These are phyloP conservation scores for Acronicta leporina DNA, from an alignment of 2,888 invertebrate genomes.

Conservation along the genomic window DNA sequence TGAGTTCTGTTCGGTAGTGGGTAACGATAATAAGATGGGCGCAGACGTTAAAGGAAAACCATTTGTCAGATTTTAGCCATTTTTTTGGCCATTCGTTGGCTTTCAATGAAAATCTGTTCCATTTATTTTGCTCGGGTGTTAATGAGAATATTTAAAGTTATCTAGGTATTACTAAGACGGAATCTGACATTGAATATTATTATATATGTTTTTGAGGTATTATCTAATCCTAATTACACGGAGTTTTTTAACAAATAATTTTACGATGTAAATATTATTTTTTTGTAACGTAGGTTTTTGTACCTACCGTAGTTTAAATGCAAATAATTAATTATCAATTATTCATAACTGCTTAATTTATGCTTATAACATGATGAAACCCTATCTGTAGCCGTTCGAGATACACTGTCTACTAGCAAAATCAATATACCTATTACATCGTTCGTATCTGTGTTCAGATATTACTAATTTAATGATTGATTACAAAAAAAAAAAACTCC, in stretches of 20 bases:
- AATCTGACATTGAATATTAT: not conserved
- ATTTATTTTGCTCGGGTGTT: conserved; percentile 81
- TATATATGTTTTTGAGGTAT: not conserved
- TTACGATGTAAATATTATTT: too few relatives aligned
- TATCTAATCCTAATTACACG: not conserved
- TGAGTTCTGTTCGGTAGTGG: conserved; percentile 88
- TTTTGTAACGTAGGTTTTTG: too few relatives aligned
- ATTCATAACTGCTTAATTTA: too few relatives aligned
- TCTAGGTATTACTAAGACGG: conserved; percentile 34
- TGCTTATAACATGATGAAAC: too few relatives aligned
- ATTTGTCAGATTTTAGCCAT: conserved; percentile 88
- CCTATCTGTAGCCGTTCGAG: too few relatives aligned
- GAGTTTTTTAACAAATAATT: too few relatives aligned
- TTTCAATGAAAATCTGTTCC: conserved; percentile 87
- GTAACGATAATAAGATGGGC: conserved; percentile 89
- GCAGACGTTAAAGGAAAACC: conserved; percentile 89
- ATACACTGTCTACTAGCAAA: too few relatives aligned
- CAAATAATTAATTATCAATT: too few relatives aligned
- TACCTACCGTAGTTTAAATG: too few relatives aligned
- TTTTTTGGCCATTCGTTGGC: conserved; percentile 85
- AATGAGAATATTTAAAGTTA: conserved; percentile 77
- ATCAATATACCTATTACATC: too few relatives aligned
- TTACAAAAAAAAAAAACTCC: conserved; percentile 4
- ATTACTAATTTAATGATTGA: conserved; percentile 9
- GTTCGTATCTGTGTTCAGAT: not conserved